Evolutionary conservation across 2,888 invertebrate species (phyloP), one percentile per base, ranked within the genome.

Genomic region (Eustalomyia histrio): DNA sequence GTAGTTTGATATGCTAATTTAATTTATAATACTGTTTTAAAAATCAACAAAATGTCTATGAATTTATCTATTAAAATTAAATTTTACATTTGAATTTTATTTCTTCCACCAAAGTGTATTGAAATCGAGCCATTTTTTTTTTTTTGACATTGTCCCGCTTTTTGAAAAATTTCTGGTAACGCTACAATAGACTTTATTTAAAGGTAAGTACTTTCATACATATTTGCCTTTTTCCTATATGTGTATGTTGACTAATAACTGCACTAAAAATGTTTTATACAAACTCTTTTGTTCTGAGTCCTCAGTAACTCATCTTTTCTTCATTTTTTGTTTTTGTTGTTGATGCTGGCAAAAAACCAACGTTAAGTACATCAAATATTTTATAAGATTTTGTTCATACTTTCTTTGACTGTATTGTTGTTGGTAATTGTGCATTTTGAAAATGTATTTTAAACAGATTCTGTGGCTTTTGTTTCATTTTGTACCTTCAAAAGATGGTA

Each of bases 381-480:
- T 69, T 65, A 65, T 18, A 64, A 61, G 60, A 67, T 69, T 74
- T 58, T 67, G 50, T 39, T 74, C 55, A 71, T 68, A 79, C 29
- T 63, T 74, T 75, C 47, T 50, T 82, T 52, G 17, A 8, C 61
- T 68, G 21, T 24, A 61, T 67, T 65, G 60, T 72, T 72, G 60
- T 35, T 72, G 21, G 50, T 16, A 60, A 60, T 64, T 73, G 76
- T 81, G 67, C 73, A 64, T 69, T 76, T 68, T 29, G 14, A 64
- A 60, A 61, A 35, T 39, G 47, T 58, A 61, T 60, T 81, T 65
- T 17, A 65, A 65, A 21, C 29, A 65, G 64, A 69, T 69, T 53
- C 33, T 63, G 58, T 29, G 71, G 80, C 76, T 64, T 76, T 80
- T 80, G 73, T 80, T 73, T 55, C 47, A 43, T 10, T 60, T 52